Percentiles rank a stretch among this genome's conserved stretches.
These are phyloP conservation scores for Drosophila kurseongensis DNA, from an alignment of 1,140 invertebrate genomes.

Conservation along the genomic window DNA sequence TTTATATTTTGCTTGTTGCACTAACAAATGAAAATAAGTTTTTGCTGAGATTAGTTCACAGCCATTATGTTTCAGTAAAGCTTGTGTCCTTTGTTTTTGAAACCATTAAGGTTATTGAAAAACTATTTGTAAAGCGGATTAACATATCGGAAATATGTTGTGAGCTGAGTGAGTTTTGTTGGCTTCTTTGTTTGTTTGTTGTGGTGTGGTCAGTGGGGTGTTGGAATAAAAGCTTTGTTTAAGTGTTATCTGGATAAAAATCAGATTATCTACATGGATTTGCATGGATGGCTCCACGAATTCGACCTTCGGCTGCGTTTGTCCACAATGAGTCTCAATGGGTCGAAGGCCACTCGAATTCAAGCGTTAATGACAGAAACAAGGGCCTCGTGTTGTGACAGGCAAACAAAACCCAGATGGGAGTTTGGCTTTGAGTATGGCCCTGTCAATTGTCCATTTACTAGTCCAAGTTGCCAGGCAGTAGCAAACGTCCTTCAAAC, in stretches of 20 bases:
- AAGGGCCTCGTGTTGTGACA: conserved; percentile 49
- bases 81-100: conserved; percentile 12
- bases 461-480: background rate
- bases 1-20: background rate
- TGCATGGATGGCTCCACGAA: background rate
- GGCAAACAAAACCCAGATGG: conserved; percentile 50
- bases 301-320: conserved; percentile 4
- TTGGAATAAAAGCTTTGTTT: conserved; percentile 13
- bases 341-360: conserved; percentile 55
- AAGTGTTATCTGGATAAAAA: conserved; percentile 23
- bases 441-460: conserved; percentile 29
- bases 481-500: background rate
- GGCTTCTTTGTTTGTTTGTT: conserved; percentile 4
- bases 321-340: conserved; percentile 34
- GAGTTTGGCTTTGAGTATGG: conserved; percentile 25
- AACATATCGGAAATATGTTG: conserved; percentile 24
- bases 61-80: background rate
- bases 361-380: conserved; percentile 53
- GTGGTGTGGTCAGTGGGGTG: conserved; percentile 11
- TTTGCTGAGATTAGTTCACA: conserved; percentile 3
- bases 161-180: background rate
- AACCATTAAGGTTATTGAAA: conserved; percentile 32
- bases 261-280: conserved; percentile 22
- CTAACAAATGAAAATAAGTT: background rate
- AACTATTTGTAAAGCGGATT: conserved; percentile 26